phyloP scores from a whole-genome alignment of 2,113 vertebrate genomes.

The Onychostoma macrolepis region DNA sequence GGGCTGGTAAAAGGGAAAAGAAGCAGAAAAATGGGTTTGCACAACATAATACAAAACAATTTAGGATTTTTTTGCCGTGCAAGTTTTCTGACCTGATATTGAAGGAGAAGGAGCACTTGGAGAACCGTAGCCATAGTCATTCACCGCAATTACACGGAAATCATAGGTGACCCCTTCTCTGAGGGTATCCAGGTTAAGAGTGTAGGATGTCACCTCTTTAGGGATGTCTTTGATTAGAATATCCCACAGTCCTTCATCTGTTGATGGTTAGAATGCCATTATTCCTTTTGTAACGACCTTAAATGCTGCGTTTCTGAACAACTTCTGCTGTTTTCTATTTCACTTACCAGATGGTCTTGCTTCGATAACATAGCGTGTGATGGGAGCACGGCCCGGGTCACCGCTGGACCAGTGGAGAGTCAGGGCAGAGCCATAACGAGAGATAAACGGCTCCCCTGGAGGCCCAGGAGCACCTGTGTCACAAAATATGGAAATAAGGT shows the following conservation, averaged over 20 bases:
- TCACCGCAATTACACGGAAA: constrained; percentile 95
- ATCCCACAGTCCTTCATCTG: constrained; percentile 98
- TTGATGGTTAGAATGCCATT: neutral
- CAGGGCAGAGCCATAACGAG: constrained; percentile 88
- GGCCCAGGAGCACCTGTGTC: constrained; percentile 90
- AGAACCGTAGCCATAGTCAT: constrained; percentile 94
- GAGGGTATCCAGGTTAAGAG: constrained; percentile 93
- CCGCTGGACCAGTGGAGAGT: constrained; percentile 96
- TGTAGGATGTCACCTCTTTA: constrained; percentile 96
- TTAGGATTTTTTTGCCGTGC: neutral
- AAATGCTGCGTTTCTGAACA: neutral
- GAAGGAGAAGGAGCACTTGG: constrained; percentile 94
- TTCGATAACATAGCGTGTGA: constrained; percentile 95
- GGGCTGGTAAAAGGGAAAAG: constrained; percentile 76
- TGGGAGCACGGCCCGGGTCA: constrained; percentile 90
- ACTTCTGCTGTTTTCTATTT: neutral
- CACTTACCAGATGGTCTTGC: constrained; percentile 90
- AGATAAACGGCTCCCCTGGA: constrained; percentile 91
- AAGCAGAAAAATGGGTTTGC: neutral
- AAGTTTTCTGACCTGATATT: constrained; percentile 84
- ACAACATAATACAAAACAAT: neutral
- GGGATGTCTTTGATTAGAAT: constrained; percentile 98
- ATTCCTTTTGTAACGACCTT: neutral
- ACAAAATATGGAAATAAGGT: constrained; percentile 18
- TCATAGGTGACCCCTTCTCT: constrained; percentile 94